Base-by-base conservation (phyloP, 53 echinoderm and acorn worm species). In the Temnopleurus reevesii region DNA sequence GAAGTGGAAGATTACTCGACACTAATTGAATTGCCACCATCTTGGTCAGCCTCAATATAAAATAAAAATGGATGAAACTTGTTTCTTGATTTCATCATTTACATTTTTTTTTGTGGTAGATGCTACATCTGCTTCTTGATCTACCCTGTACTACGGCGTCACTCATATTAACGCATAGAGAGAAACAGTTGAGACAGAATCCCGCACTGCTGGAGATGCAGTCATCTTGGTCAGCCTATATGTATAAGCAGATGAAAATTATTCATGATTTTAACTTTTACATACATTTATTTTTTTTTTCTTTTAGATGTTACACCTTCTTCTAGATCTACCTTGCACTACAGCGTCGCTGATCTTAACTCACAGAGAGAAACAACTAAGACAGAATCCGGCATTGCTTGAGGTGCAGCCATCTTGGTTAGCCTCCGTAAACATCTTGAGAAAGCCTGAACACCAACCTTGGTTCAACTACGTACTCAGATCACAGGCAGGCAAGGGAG, bases 391-490 rank as follows among this genome's bases (percentile, higher is more conserved):
- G 25, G 56, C 45, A 28, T 46, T 92, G 44, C 24, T 55, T 51
- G 91, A 94, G 54, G n/a, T 81, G 76, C 65, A 77, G 77, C 86
- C 85, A 24, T 89, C 92, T 26, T 93, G 89, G 89, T 60, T 89
- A 8, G 55, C 89, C 35, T 91, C 91, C 82, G 56, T 95, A 12
- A 89, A 93, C 25, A 89, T 90, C 10, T 86, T 91, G 41, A 91
- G 86, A 76, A 95, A 90, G 30, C 95, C 94, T 24, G 92, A 90
- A 45, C 93, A 97, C 77, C 91, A 92, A 60, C 97, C 97, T 8
- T 94, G 93, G 92, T 95, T 97, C 64, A 95, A 92, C 83, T 97
- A 91, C 76, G 89, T 97, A 18, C 92, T 93, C n/a, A 86, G 97
- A 27, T 45, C 57, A 0, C 89, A 90, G 30, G 84, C 92, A 38